These are phyloP conservation scores for Margaritifera margaritifera DNA, from an alignment of 2,888 invertebrate species.

Conservation along the genomic window DNA sequence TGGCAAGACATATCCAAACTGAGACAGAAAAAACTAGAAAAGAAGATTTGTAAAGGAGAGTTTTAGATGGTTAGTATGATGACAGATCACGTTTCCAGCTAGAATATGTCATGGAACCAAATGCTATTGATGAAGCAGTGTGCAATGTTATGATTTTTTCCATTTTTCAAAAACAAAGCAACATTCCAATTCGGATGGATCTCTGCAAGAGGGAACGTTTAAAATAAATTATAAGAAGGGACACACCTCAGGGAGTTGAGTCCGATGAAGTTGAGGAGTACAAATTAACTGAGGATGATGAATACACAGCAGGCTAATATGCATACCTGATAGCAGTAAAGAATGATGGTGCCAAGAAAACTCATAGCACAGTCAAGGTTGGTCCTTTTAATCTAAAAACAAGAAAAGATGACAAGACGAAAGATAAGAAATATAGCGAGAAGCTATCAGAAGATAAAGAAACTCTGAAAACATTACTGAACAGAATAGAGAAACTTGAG, in stretches of 20 bases:
- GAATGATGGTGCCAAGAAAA: too few relatives aligned
- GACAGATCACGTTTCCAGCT: slow-evolving; percentile 16
- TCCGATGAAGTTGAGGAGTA: not conserved
- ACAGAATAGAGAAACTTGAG: not conserved
- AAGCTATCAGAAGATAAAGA: too few relatives aligned
- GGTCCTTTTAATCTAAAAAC: not conserved
- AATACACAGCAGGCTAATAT: too few relatives aligned
- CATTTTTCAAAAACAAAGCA: not conserved
- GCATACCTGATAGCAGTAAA: too few relatives aligned
- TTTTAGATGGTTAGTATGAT: slow-evolving; percentile 23
- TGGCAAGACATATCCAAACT: too few relatives aligned
- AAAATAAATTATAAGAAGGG: not conserved
- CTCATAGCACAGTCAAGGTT: not conserved
- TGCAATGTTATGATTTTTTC: too few relatives aligned
- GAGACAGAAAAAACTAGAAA: slow-evolving; percentile 17
- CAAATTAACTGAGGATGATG: not conserved
- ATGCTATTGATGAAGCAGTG: slow-evolving; percentile 20
- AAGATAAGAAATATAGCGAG: not conserved
- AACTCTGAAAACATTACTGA: too few relatives aligned
- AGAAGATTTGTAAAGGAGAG: slow-evolving; percentile 24
- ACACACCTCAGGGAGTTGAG: not conserved
- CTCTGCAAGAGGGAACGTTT: not conserved
- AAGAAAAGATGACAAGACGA: not conserved
- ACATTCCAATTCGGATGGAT: not conserved
- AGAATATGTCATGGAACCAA: slow-evolving; percentile 23